Percentiles rank a stretch among this genome's conserved stretches.
Evolutionary conservation across 2,113 vertebrate species (phyloP).

Genomic region (Halcyon malimbica): DNA sequence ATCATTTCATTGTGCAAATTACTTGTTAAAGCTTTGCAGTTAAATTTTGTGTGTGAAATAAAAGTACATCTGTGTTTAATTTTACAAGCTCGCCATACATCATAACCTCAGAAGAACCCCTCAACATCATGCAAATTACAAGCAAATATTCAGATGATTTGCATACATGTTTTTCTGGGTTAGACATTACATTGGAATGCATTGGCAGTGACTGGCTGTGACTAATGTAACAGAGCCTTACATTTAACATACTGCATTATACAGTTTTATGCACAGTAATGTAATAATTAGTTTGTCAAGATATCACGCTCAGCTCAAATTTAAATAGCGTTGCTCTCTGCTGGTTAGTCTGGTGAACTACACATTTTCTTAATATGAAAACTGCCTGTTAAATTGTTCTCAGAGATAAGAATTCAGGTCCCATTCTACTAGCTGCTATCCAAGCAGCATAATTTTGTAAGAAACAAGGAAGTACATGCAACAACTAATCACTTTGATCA

Average conservation of each 20-base stretch:
- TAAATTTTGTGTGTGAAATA: conserved; percentile 34
- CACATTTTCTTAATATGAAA: not conserved
- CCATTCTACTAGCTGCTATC: not conserved
- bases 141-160: conserved; percentile 61
- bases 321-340: conserved; percentile 70
- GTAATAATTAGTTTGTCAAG: conserved; percentile 57
- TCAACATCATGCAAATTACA: conserved; percentile 62
- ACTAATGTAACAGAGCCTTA: conserved; percentile 60
- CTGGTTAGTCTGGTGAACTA: conserved; percentile 46
- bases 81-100: conserved; percentile 43
- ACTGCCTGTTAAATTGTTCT: not conserved
- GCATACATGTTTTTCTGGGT: conserved; percentile 61
- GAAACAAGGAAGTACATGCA: not conserved
- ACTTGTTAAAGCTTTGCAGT: conserved; percentile 19
- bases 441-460: not conserved
- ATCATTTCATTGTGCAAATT: conserved; percentile 33
- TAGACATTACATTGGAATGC: conserved; percentile 55
- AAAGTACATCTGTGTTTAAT: conserved; percentile 63
- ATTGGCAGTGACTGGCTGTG: conserved; percentile 53
- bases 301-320: conserved; percentile 3
- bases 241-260: conserved; percentile 56
- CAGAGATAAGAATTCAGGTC: not conserved
- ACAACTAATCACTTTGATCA: not conserved
- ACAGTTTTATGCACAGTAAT: conserved; percentile 56
- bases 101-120: conserved; percentile 53